phyloP scores from a whole-genome alignment of 2,888 invertebrate species.

The Drosophila histrio region DNA sequence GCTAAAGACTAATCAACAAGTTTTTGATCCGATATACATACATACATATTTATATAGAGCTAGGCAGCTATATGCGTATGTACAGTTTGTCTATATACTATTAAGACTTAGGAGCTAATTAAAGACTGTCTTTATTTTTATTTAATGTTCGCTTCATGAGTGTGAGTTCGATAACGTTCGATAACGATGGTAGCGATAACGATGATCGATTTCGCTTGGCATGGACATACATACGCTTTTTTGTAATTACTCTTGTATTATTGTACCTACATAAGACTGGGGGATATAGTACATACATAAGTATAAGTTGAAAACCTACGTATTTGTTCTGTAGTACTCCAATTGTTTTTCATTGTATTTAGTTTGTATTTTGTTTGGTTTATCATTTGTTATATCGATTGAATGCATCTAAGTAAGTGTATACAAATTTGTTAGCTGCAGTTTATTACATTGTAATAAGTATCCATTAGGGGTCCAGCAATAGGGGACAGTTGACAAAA shows the following conservation, averaged over 20 bases:
- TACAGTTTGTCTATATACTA: conserved; percentile 36
- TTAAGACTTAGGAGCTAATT: conserved; percentile 51
- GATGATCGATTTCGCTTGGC: conserved; percentile 10
- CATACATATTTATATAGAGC: conserved; percentile 32
- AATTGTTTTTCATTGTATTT: conserved; percentile 1
- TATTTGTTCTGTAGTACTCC: conserved; percentile 49
- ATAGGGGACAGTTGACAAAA: conserved; percentile 48
- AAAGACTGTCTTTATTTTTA: conserved; percentile 56
- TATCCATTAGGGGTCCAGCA: conserved; percentile 29
- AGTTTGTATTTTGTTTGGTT: background rate
- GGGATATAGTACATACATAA: conserved; percentile 51
- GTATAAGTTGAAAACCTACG: conserved; percentile 68
- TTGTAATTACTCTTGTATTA: conserved; percentile 33
- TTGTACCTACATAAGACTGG: conserved; percentile 68
- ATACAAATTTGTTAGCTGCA: conserved; percentile 35
- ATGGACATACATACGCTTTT: conserved; percentile 5
- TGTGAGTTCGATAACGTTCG: conserved; percentile 16
- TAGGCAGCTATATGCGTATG: conserved; percentile 37
- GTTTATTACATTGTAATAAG: conserved; percentile 70
- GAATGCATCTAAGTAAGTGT: conserved; percentile 33
- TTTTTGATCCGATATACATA: conserved; percentile 38
- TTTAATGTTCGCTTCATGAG: conserved; percentile 54
- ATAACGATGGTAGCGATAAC: background rate
- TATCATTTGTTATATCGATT: background rate
- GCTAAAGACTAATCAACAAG: conserved; percentile 66